A percentile compares a stretch with the other conserved stretches of the same genome.
phyloP scores from a whole-genome alignment of 2,113 vertebrate genomes.

The Struthidea cinerea region DNA sequence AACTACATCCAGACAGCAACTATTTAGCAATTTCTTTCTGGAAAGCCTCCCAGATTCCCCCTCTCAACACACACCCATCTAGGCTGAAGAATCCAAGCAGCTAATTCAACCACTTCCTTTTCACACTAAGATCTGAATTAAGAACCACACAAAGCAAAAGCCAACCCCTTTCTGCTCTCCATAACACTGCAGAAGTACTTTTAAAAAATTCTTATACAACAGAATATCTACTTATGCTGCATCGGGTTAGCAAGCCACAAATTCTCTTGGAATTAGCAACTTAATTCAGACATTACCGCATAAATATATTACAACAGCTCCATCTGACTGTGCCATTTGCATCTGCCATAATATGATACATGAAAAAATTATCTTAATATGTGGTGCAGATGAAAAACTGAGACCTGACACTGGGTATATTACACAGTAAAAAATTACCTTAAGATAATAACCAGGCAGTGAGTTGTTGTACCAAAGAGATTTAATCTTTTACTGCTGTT shows the following conservation, averaged over 20 bases:
- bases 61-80: neutral
- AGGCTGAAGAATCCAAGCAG: conserved; percentile 4
- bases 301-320: neutral
- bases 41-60: conserved; percentile 20
- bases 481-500: neutral
- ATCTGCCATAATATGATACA: neutral
- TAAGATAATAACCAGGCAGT: neutral
- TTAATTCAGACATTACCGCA: neutral
- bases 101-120: conserved; percentile 15
- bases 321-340: neutral
- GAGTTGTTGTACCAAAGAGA: neutral
- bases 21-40: conserved; percentile 33
- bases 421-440: neutral
- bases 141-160: neutral
- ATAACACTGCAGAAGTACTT: neutral
- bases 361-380: neutral
- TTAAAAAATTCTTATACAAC: neutral
- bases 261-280: neutral
- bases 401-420: neutral
- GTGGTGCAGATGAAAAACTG: neutral
- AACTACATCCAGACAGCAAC: conserved; percentile 38
- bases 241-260: neutral
- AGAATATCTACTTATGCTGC: neutral
- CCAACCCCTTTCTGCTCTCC: neutral
- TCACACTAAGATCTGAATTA: neutral